These are phyloP conservation scores for Petrosia ficiformis DNA, from an alignment of 37 sponge, comb jelly and placozoan species.

Conservation along the genomic window DNA sequence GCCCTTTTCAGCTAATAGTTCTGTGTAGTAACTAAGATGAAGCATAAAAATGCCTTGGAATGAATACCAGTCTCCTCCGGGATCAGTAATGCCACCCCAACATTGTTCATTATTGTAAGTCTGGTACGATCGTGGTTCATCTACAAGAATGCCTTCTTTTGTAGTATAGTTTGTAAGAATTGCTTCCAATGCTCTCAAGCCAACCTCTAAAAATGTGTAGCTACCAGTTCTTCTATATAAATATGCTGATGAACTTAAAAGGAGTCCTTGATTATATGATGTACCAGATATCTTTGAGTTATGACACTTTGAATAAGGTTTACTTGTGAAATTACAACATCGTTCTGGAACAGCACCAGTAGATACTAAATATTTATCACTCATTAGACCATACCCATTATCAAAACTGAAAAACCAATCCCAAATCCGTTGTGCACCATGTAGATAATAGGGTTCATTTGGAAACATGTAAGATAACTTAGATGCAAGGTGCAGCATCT, in stretches of 20 bases:
- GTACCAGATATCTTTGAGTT: slow-evolving; percentile 28
- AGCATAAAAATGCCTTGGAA: slow-evolving; percentile 45
- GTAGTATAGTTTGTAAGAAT: slow-evolving; percentile 13
- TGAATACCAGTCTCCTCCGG: slow-evolving; percentile 51
- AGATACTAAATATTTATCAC: slow-evolving; percentile 25
- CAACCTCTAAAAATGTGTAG: slow-evolving; percentile 9
- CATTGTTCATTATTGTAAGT: not conserved
- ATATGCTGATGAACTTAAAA: slow-evolving; percentile 18
- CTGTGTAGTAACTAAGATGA: slow-evolving; percentile 41
- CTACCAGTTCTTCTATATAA: slow-evolving; percentile 14
- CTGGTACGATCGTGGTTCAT: slow-evolving; percentile 6
- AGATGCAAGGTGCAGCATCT: slow-evolving; percentile 34
- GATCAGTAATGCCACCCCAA: slow-evolving; percentile 24
- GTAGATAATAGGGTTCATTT: slow-evolving; percentile 18
- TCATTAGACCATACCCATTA: slow-evolving; percentile 42
- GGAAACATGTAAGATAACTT: slow-evolving; percentile 39
- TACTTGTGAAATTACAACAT: slow-evolving; percentile 30
- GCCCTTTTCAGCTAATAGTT: slow-evolving; percentile 21
- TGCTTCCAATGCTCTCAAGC: slow-evolving; percentile 15
- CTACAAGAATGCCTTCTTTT: slow-evolving; percentile 7
- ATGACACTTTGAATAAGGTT: slow-evolving; percentile 10
- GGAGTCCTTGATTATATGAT: slow-evolving; percentile 25
- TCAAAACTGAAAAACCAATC: slow-evolving; percentile 45
- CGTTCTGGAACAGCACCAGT: slow-evolving; percentile 47
- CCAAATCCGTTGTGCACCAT: slow-evolving; percentile 20